Evolutionary conservation across 2,113 vertebrate genomes (phyloP).

Genomic region (mouse (Mus musculus)): GRCm39 chr7:67682501-67683000

Average conservation of each 20-base stretch:
- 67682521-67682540: neutral
- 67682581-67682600: accelerated
- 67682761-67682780: neutral
- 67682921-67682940: neutral
- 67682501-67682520: neutral
- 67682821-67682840: neutral
- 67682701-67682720: neutral
- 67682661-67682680: neutral
- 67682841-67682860: neutral
- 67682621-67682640: neutral
- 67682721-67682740: neutral
- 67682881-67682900: neutral
- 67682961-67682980: neutral
- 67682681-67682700: neutral
- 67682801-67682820: neutral
- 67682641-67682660: neutral
- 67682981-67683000: slow-evolving; percentile 39
- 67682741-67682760: neutral
- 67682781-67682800: neutral
- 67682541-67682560: neutral
- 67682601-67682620: neutral
- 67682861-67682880: neutral
- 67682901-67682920: neutral
- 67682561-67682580: neutral
- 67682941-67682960: neutral